A percentile compares a stretch with the other conserved stretches of the same genome.
These are phyloP conservation scores for Hypotaenidia philippensis DNA, from an alignment of 2,797 vertebrate genomes.

Conservation along the genomic window DNA sequence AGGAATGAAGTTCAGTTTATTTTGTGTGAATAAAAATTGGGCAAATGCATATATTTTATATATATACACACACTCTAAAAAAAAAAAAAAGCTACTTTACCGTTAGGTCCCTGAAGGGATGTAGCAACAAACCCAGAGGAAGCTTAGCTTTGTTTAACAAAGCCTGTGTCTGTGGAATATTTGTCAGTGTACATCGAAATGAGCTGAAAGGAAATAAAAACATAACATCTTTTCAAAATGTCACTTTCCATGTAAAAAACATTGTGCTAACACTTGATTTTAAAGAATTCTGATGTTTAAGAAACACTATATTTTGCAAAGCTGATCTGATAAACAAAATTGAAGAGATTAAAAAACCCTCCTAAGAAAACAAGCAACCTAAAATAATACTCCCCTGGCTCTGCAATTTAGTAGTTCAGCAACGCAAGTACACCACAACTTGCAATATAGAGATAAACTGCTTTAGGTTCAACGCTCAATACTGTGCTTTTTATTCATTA, in stretches of 20 bases:
- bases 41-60: neutral
- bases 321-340: neutral
- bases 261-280: neutral
- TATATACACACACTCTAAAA: neutral
- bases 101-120: constrained; percentile 97
- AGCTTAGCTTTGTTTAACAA: constrained; percentile 96
- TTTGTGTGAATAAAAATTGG: neutral
- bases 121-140: constrained; percentile 93
- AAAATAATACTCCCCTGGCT: neutral
- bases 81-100: constrained; percentile 76
- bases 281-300: neutral
- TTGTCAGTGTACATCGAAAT: constrained; percentile 94
- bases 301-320: neutral
- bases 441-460: neutral
- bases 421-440: neutral
- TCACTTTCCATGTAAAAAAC: neutral
- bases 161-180: constrained; percentile 94
- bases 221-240: neutral
- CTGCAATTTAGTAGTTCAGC: neutral
- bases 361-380: neutral
- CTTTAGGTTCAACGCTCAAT: neutral
- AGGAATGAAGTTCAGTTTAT: neutral
- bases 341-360: neutral
- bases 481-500: neutral
- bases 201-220: constrained; percentile 82